Evolutionary conservation across 1,140 invertebrate genomes (phyloP), one percentile per base, ranked within the genome.

Genomic region (Drosophila nikananu): DNA sequence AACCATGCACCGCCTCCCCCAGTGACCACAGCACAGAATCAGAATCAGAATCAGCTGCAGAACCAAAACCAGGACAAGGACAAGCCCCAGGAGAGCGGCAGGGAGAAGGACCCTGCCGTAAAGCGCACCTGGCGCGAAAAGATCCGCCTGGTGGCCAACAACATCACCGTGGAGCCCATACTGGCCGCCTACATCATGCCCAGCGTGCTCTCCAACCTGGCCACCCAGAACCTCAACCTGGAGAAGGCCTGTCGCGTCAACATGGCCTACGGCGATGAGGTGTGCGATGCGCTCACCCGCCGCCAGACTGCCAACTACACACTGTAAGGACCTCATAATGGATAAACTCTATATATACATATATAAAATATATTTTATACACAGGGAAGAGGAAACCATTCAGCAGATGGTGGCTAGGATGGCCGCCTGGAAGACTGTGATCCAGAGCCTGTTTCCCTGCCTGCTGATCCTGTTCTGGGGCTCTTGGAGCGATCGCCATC

Each of bases 171-270:
- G 6, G 96, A 97, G 83, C 96, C 96, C 0, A 96, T 97, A 93
- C 91, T 97, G 37, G 96, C 96, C 0, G 96, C 96, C 73, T 97
- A 97, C 86, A 96, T 97, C 17, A 96, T 97, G 94, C 96, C 96
- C 2, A 96, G 96, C 65, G 96, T 97, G 17, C 93, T 97, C 2
- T 96, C 96, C 2, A 95, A 95, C n/a, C 91, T 97, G 42, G 96
- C 96, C 21, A 96, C 96, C 17, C 96, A 97, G 92, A 97, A 97
- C 93, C 93, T 98, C 17, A 97, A 97, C 82, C 94, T 97, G 80
- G 96, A 97, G 92, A 97, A 97, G 92, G 97, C 97, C 0, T 98
- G 97, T 83, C 93, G 96, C 60, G 96, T 97, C 0, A 97, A 97
- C 92, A 94, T 97, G 62, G 94, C 93, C 13, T 96, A 96, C 73